These are phyloP conservation scores for Pseudomyrmex sp. DNA, from an alignment of 1,140 invertebrate genomes.

Conservation along the genomic window DNA sequence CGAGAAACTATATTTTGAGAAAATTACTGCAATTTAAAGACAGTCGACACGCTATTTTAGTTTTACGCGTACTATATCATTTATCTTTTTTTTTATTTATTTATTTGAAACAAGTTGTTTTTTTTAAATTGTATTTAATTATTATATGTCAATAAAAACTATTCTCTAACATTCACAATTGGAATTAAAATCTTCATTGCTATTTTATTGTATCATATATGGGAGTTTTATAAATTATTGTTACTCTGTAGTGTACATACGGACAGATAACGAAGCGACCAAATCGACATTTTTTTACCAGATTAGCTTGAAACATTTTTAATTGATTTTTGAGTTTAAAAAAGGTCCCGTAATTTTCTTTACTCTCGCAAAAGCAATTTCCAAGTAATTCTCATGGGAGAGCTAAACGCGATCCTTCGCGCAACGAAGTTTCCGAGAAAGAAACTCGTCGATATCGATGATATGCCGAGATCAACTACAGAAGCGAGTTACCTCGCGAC, in stretches of 20 bases:
- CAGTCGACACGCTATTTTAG: too few relatives aligned
- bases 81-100: neutral
- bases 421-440: constrained; percentile 7
- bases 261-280: too few relatives aligned
- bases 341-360: neutral
- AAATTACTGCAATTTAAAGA: neutral
- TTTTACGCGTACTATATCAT: too few relatives aligned
- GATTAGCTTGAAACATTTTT: neutral
- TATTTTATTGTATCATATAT: neutral
- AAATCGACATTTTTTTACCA: neutral
- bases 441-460: neutral
- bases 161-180: neutral
- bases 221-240: too few relatives aligned
- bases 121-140: neutral
- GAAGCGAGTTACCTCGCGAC: neutral
- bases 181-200: neutral
- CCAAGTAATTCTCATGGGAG: neutral
- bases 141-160: neutral
- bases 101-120: neutral
- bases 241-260: too few relatives aligned
- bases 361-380: constrained; percentile 4
- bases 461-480: neutral
- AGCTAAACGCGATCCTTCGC: neutral
- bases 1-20: neutral
- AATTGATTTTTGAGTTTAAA: neutral